phyloP scores from a whole-genome alignment of 2,888 invertebrate genomes.

The Nemurella pictetii region DNA sequence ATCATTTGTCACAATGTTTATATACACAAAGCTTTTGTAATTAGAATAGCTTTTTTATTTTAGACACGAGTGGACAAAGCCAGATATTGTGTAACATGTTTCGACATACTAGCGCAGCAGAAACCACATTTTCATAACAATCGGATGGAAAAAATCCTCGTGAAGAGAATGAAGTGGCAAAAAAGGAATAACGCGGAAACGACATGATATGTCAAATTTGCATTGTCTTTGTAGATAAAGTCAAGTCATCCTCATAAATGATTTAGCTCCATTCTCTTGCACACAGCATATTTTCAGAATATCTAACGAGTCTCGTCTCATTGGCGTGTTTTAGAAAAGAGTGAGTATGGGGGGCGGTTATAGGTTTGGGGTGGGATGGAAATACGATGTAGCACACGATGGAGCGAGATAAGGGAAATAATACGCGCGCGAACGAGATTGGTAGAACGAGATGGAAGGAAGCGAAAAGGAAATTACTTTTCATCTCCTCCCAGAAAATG shows the following conservation, averaged over 20 bases:
- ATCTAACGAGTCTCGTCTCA: neutral
- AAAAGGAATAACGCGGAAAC: neutral
- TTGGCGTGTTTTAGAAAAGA: neutral
- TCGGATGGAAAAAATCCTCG: neutral
- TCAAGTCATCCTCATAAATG: neutral
- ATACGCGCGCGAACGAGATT: conserved; percentile 39
- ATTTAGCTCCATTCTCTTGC: neutral
- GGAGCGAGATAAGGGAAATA: conserved; percentile 18
- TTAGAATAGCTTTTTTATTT: neutral
- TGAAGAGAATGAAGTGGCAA: neutral
- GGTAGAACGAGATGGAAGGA: conserved; percentile 13
- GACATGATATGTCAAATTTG: neutral
- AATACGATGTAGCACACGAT: neutral
- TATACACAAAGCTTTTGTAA: neutral
- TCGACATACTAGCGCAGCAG: no score
- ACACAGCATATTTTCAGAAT: neutral
- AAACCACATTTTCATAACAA: no score
- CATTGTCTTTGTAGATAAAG: neutral
- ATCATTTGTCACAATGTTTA: neutral
- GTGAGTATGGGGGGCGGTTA: neutral
- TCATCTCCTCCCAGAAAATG: conserved; percentile 30
- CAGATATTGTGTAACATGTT: no score
- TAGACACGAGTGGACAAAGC: neutral
- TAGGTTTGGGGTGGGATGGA: neutral
- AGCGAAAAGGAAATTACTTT: conserved; percentile 35